phyloP scores from a whole-genome alignment of 2,797 vertebrate genomes.

The Yasuhikotakia modesta region DNA sequence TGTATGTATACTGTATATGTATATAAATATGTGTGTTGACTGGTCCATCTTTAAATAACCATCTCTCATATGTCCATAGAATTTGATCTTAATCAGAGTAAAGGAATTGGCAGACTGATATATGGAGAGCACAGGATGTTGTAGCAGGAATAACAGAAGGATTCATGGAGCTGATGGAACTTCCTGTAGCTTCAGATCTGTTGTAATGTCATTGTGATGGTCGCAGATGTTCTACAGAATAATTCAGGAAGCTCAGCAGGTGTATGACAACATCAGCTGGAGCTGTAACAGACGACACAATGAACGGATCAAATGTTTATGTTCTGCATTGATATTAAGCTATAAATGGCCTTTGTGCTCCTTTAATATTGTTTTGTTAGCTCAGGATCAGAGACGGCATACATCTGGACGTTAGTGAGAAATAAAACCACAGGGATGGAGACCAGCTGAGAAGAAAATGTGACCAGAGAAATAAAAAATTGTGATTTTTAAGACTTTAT shows the following conservation, averaged over 20 bases:
- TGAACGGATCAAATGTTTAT: constrained; percentile 41
- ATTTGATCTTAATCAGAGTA: not conserved
- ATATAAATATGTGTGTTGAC: too few species aligned
- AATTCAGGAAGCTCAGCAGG: constrained; percentile 42
- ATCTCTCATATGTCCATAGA: too few species aligned
- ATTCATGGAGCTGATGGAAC: constrained; percentile 9
- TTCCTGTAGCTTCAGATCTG: constrained; percentile 25
- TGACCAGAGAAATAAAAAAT: not conserved
- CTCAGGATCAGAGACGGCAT: constrained; percentile 29
- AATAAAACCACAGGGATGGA: not conserved
- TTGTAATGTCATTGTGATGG: constrained; percentile 30
- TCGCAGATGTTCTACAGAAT: constrained; percentile 21
- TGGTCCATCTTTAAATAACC: too few species aligned
- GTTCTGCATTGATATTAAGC: constrained; percentile 32
- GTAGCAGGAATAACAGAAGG: constrained; percentile 21
- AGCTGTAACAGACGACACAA: constrained; percentile 39
- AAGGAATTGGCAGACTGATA: not conserved
- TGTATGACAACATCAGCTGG: constrained; percentile 10
- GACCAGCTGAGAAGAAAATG: not conserved
- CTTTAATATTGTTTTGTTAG: not conserved
- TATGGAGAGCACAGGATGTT: not conserved
- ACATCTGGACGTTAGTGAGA: not conserved
- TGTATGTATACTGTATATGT: too few species aligned
- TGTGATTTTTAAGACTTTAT: not conserved
- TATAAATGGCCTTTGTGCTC: constrained; percentile 13